Evolutionary conservation across 2,797 vertebrate genomes (phyloP).

Genomic region (Gambelia wislizenii): DNA sequence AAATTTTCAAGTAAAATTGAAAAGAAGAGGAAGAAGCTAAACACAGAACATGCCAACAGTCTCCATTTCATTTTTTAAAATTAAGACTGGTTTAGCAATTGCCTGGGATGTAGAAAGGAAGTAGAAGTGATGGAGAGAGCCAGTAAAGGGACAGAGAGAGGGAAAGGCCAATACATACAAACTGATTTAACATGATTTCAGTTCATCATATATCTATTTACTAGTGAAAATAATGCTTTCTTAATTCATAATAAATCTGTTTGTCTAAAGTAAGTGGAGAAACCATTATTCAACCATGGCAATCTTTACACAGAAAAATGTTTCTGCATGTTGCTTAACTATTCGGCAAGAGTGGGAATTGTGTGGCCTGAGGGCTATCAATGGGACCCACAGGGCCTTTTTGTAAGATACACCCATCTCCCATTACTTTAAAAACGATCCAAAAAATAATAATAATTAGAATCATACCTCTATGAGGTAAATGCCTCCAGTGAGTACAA

Average conservation of each 20-base stretch:
- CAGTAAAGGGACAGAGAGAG: slow-evolving; percentile 48
- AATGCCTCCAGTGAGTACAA: too few relatives aligned
- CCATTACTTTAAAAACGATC: too few relatives aligned
- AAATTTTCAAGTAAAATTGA: not conserved
- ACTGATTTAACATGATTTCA: slow-evolving; percentile 37
- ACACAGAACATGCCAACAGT: slow-evolving; percentile 35
- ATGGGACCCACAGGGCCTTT: too few relatives aligned
- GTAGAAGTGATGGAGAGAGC: slow-evolving; percentile 49
- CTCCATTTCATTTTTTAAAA: slow-evolving; percentile 42
- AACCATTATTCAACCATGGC: not conserved
- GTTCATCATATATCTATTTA: slow-evolving; percentile 23
- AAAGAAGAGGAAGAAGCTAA: slow-evolving; percentile 24
- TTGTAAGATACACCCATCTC: too few relatives aligned
- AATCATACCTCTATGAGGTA: too few relatives aligned
- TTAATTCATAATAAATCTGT: not conserved
- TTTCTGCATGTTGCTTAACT: not conserved
- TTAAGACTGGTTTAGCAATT: slow-evolving; percentile 35
- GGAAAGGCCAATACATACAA: slow-evolving; percentile 31
- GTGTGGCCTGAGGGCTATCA: too few relatives aligned
- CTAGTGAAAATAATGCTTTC: not conserved
- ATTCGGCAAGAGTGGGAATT: too few relatives aligned
- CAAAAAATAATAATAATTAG: too few relatives aligned
- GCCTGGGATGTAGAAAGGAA: slow-evolving; percentile 35
- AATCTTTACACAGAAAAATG: not conserved
- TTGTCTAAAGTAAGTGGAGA: not conserved